Conservation (phyloP, 2,888 invertebrate species). For the Malachius bipustulatus region DNA sequence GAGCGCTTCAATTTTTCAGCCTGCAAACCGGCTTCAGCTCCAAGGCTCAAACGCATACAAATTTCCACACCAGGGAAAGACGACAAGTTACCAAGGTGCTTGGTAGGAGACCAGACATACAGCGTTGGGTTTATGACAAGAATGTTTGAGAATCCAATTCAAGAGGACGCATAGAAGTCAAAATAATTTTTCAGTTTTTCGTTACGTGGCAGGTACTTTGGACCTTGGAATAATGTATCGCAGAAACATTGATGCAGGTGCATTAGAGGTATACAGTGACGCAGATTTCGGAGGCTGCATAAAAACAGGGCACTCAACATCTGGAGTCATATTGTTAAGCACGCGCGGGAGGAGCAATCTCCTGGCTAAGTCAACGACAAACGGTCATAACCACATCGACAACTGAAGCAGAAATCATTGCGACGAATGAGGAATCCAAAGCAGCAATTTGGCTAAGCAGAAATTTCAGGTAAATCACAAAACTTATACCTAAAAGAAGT, state of each 20-base stretch:
- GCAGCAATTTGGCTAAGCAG: conserved; percentile 25
- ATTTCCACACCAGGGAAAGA: conserved; percentile 10
- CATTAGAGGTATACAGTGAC: conserved; percentile 25
- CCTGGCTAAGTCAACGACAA: conserved; percentile 17
- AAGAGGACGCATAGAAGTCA: too few relatives aligned
- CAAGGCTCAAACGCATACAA: conserved; percentile 23
- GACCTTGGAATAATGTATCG: conserved; percentile 19
- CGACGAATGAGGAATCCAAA: conserved; percentile 22
- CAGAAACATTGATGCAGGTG: conserved; percentile 7
- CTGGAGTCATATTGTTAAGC: conserved; percentile 19
- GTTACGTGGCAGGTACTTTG: conserved; percentile 23
- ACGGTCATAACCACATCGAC: conserved; percentile 20
- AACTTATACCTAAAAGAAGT: too few relatives aligned
- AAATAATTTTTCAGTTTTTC: too few relatives aligned
- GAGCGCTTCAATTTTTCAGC: conserved; percentile 11
- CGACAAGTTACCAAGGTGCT: too few relatives aligned
- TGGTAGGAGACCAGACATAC: conserved; percentile 12
- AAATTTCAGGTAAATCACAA: conserved; percentile 21
- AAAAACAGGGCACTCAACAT: conserved; percentile 22
- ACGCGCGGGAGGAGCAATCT: conserved; percentile 22
- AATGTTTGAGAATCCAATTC: too few relatives aligned
- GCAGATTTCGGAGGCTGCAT: conserved; percentile 28
- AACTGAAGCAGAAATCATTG: too few relatives aligned
- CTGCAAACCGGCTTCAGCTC: conserved; percentile 11
- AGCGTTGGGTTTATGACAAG: conserved; percentile 23